Evolutionary conservation across 1,140 invertebrate species (phyloP).

Genomic region (Trialeurodes vaporariorum): DNA sequence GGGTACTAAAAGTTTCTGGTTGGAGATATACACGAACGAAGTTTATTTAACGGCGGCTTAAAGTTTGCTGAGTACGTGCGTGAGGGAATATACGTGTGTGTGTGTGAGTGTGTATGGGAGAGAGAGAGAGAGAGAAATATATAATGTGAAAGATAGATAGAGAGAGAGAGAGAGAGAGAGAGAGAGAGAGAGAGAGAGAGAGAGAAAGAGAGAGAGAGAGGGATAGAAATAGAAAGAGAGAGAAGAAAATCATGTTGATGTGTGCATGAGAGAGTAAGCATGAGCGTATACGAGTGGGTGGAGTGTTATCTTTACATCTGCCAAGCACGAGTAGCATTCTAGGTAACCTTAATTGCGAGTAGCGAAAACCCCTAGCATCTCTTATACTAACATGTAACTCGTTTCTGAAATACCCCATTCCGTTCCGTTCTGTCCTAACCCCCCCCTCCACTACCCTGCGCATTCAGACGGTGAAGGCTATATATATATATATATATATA

Average conservation of each 20-base stretch:
- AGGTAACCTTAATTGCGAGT: not conserved
- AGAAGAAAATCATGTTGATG: too few relatives aligned
- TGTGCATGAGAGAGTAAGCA: not conserved
- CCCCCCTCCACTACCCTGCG: not conserved
- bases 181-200: too few relatives aligned
- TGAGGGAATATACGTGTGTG: not conserved
- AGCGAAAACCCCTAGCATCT: not conserved
- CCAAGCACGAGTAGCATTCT: not conserved
- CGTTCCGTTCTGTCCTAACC: not conserved
- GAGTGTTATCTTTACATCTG: not conserved
- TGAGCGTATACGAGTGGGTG: not conserved
- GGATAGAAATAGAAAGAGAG: too few relatives aligned
- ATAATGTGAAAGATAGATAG: too few relatives aligned
- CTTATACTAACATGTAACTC: not conserved
- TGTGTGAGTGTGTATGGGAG: too few relatives aligned
- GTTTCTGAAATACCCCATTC: too few relatives aligned
- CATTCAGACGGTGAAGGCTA: too few relatives aligned
- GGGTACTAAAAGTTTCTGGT: not conserved
- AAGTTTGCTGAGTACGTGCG: not conserved
- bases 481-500: too few relatives aligned
- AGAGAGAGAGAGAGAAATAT: too few relatives aligned
- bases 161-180: too few relatives aligned
- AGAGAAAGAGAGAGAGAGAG: too few relatives aligned
- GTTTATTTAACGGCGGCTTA: not conserved
- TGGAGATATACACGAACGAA: not conserved